Evolutionary conservation across 2,888 invertebrate species (phyloP).

Genomic region (Cremastobaeus sp.): DNA sequence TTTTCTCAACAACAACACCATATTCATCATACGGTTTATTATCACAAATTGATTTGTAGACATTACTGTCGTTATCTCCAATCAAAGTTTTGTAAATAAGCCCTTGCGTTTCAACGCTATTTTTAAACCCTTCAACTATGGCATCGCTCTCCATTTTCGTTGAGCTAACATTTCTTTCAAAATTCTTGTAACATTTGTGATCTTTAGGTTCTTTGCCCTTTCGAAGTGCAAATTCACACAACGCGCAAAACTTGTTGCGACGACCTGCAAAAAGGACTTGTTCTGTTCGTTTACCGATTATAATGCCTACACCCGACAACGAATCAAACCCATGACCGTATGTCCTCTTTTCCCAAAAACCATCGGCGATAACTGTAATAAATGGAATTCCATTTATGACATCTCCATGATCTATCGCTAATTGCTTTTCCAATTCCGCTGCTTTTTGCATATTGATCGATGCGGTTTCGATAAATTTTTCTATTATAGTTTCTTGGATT

Average conservation of each 20-base stretch:
- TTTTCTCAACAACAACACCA: constrained; percentile 4
- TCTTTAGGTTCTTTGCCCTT: constrained; percentile 26
- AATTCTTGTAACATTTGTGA: constrained; percentile 67
- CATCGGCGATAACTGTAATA: constrained; percentile 52
- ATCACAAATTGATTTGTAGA: constrained; percentile 1
- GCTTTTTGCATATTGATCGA: constrained; percentile 41
- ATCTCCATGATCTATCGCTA: constrained; percentile 45
- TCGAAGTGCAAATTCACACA: constrained; percentile 25
- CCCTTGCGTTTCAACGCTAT: constrained; percentile 47
- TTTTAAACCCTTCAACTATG: constrained; percentile 54
- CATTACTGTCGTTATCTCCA: constrained; percentile 18
- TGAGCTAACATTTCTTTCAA: constrained; percentile 55
- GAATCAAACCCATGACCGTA: constrained; percentile 49
- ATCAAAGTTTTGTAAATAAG: constrained; percentile 27
- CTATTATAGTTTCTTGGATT: background rate
- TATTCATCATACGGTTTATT: background rate
- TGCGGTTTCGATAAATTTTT: constrained; percentile 9
- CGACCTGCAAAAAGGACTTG: constrained; percentile 65
- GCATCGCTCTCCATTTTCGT: constrained; percentile 66
- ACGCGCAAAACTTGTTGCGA: constrained; percentile 63
- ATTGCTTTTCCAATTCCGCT: constrained; percentile 30
- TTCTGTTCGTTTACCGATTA: constrained; percentile 44
- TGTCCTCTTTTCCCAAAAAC: constrained; percentile 47
- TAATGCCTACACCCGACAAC: constrained; percentile 39
- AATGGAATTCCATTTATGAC: constrained; percentile 45